phyloP scores from a whole-genome alignment of 2,113 vertebrate species.

The Sylvia atricapilla region DNA sequence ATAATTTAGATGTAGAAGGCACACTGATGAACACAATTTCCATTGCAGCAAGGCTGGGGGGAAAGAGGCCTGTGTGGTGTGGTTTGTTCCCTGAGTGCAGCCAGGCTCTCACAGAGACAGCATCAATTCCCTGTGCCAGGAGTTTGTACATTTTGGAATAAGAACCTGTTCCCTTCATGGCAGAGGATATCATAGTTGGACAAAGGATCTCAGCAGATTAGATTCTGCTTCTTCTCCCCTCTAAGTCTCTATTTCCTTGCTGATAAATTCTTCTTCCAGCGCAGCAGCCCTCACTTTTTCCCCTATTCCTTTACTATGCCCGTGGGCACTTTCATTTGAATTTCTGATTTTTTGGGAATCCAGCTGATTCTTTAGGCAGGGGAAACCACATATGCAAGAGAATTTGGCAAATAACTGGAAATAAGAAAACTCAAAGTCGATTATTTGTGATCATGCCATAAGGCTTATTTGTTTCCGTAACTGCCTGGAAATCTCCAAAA shows the following conservation, averaged over 20 bases:
- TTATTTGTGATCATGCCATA: neutral
- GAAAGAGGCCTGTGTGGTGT: neutral
- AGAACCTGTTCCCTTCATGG: neutral
- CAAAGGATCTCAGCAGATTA: neutral
- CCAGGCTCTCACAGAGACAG: neutral
- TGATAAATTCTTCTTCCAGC: neutral
- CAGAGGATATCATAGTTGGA: neutral
- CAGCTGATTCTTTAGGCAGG: neutral
- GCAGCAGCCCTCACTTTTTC: neutral
- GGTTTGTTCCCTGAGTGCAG: conserved; percentile 34
- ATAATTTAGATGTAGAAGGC: neutral
- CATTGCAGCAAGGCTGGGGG: neutral
- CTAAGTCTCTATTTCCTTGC: neutral
- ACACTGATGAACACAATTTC: conserved; percentile 29
- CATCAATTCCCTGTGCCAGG: neutral
- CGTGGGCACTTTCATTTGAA: neutral
- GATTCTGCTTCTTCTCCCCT: neutral
- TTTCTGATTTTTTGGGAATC: neutral
- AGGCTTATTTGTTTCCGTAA: neutral
- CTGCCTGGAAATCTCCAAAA: neutral
- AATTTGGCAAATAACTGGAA: neutral
- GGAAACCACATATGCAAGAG: neutral
- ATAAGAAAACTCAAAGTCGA: neutral
- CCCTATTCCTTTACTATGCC: neutral
- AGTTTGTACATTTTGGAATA: neutral